A percentile compares a stretch with the other conserved stretches of the same genome.
Conservation (phyloP, 2,113 vertebrate species). For the Syngnathus floridae region DNA sequence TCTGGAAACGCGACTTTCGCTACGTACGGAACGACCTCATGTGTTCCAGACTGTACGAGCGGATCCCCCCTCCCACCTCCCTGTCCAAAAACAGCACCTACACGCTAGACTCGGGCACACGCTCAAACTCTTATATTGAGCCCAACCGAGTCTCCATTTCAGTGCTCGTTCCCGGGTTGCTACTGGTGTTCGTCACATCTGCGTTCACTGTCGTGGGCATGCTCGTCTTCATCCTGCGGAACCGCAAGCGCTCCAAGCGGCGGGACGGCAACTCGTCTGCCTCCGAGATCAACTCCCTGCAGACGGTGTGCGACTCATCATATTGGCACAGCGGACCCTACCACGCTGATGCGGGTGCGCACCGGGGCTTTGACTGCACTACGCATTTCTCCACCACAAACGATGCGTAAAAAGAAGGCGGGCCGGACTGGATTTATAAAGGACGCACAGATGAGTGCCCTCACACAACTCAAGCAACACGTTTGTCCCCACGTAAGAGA, state of each 20-base stretch:
- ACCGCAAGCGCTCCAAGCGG: conserved; percentile 91
- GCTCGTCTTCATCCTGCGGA: conserved; percentile 96
- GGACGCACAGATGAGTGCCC: conserved; percentile 24
- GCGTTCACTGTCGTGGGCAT: conserved; percentile 98
- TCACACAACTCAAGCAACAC: conserved; percentile 18
- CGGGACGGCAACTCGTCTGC: conserved; percentile 97
- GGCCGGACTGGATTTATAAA: conserved; percentile 50
- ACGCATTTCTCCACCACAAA: conserved; percentile 83
- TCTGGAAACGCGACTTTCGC: conserved; percentile 92
- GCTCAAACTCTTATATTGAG: conserved; percentile 91
- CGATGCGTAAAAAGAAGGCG: conserved; percentile 44
- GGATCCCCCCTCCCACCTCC: conserved; percentile 78
- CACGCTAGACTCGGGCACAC: conserved; percentile 84
- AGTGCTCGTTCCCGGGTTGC: conserved; percentile 90
- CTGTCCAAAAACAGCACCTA: conserved; percentile 87
- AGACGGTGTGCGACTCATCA: conserved; percentile 98
- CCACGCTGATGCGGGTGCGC: conserved; percentile 81
- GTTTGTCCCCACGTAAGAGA: conserved; percentile 26
- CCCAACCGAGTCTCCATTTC: conserved; percentile 97
- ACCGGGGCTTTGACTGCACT: conserved; percentile 91
- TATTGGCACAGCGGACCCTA: conserved; percentile 97
- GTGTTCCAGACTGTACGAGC: conserved; percentile 86
- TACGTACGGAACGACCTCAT: conserved; percentile 85
- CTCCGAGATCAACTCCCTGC: conserved; percentile 96
- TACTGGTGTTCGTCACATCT: conserved; percentile 97